These are phyloP conservation scores for Tragelaphus oryx DNA, from an alignment of 2,797 vertebrate species.

Conservation along the genomic window DNA sequence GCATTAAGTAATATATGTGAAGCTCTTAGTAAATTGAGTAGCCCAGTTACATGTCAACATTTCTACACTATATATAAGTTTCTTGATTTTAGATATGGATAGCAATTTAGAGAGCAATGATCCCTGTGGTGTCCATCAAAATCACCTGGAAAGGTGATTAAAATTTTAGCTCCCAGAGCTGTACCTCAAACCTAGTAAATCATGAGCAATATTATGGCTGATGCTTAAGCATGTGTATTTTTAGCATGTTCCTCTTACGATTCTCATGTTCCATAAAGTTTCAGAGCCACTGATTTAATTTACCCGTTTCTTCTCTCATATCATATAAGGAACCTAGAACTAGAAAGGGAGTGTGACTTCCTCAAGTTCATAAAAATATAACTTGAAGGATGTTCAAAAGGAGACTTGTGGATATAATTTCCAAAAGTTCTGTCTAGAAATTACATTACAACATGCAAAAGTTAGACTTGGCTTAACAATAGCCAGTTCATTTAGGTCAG, in stretches of 20 bases:
- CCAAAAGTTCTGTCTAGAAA: neutral
- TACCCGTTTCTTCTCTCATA: neutral
- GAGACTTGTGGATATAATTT: neutral
- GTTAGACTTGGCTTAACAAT: neutral
- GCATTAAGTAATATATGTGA: neutral
- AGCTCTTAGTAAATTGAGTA: neutral
- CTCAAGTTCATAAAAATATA: neutral
- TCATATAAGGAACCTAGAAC: neutral
- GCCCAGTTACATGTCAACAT: neutral
- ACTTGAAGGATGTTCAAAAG: neutral
- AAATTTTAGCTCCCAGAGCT: neutral
- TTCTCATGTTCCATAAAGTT: neutral
- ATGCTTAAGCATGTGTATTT: neutral
- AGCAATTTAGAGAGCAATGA: neutral
- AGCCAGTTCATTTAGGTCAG: neutral
- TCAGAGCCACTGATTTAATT: conserved; percentile 8
- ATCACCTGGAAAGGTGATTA: neutral
- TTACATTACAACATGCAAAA: neutral
- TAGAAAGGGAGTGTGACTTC: neutral
- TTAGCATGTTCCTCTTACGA: neutral
- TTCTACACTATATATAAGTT: neutral
- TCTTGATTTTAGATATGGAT: neutral
- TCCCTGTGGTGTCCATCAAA: neutral
- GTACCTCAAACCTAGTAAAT: neutral
- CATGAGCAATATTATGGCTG: neutral